Base-by-base conservation (phyloP, 2,888 invertebrate species). In the Pandemis heparana region DNA sequence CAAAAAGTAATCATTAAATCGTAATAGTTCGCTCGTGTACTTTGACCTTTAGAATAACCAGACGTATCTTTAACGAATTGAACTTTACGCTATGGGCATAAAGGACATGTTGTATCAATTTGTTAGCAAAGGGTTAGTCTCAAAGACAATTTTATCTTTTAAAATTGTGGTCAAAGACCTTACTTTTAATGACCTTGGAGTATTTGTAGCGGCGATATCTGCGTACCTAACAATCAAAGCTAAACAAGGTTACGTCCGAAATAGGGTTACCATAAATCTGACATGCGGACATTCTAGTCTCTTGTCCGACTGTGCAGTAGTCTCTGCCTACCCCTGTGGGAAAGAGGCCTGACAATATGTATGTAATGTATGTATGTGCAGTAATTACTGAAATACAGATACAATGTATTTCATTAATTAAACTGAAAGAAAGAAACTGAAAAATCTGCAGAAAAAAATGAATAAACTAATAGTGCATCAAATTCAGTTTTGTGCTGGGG, bases 81-180 rank as follows among this genome's bases (percentile, higher is more conserved):
- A 7, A 51, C 16, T 18, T 18, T 16, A 3, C 51, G 18, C 51
- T 53, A 9, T 12, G 46, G 51, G 2, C 16, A 53, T 53, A 53
- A 53, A 7, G 51, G 16, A 1, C 12, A n/a, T 5, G 7, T n/a
- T 48, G 1, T n/a, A 6, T n/a, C 7, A n/a, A n/a, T n/a, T 3
- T 53, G 8, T n/a, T 16, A 8, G 18, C 14, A 53, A 16, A 53
- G 51, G 51, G 51, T 48, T 53, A 18, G 51, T 53, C 18, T 48
- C 16, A 4, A 43, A 46, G n/a, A n/a, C 51, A 51, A n/a, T 51
- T 32, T n/a, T 51, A 51, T 5, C 10, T 67, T 75, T 69, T 70
- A 74, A 39, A 74, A 62, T 41, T 43, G 16, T 62, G 41, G 41
- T 62, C 62, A 62, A 62, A 41, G 62, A 41, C 62, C 16, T 18